Evolutionary conservation across 2,113 vertebrate species (phyloP).

Genomic region (Cercopithecus mona): DNA sequence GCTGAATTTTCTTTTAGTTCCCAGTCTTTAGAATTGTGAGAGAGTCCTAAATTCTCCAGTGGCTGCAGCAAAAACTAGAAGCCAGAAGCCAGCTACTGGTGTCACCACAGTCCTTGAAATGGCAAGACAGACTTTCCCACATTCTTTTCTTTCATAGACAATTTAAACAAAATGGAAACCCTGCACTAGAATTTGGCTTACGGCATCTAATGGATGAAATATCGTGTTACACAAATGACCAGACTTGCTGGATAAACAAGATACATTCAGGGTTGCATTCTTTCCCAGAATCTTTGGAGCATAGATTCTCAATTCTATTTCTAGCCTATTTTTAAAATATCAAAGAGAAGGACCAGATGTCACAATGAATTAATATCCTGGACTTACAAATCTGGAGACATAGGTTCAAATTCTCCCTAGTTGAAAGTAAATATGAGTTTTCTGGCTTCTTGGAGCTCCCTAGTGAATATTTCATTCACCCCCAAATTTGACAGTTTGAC

Average conservation of each 20-base stretch:
- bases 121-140: conserved; percentile 2
- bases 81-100: not conserved
- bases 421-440: conserved; percentile 66
- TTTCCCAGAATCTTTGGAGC: conserved; percentile 65
- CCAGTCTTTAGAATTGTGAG: conserved; percentile 38
- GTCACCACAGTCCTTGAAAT: conserved; percentile 49
- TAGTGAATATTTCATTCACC: conserved; percentile 60
- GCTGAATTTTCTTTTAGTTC: conserved; percentile 29
- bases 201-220: conserved; percentile 32
- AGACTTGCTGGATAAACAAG: conserved; percentile 59
- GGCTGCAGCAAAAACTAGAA: conserved; percentile 2
- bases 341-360: conserved; percentile 63
- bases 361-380: conserved; percentile 68
- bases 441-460: conserved; percentile 62
- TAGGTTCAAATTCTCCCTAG: conserved; percentile 64
- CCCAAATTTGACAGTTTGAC: conserved; percentile 61
- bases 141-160: conserved; percentile 56
- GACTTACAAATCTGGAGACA: conserved; percentile 54
- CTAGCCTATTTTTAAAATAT: conserved; percentile 67
- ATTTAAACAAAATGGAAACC: conserved; percentile 58
- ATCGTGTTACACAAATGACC: conserved; percentile 53
- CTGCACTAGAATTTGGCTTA: conserved; percentile 43
- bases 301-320: conserved; percentile 57
- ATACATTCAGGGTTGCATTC: conserved; percentile 53
- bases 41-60: not conserved